These are phyloP conservation scores for Plutomurus gul DNA, from an alignment of 1,140 invertebrate species.

Conservation along the genomic window DNA sequence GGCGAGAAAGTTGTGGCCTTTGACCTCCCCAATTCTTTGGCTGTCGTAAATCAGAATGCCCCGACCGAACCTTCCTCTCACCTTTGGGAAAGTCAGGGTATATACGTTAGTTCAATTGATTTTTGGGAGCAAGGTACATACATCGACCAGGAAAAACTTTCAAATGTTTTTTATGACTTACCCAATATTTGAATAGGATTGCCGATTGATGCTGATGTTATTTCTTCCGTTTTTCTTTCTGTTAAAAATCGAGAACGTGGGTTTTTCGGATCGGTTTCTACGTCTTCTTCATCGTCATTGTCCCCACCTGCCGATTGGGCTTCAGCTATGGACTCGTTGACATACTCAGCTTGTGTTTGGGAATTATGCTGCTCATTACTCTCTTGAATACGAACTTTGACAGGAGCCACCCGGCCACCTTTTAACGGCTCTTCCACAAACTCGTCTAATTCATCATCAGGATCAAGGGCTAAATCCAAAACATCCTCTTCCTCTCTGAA, in stretches of 20 bases:
- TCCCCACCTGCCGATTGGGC: background rate
- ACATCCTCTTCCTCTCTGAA: conserved; percentile 35
- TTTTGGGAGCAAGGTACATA: background rate
- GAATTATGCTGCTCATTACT: background rate
- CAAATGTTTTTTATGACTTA: background rate
- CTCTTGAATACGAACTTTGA: conserved; percentile 30
- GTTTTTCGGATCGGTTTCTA: conserved; percentile 16
- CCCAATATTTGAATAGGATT: conserved; percentile 45
- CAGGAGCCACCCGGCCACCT: background rate
- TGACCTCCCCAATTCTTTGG: background rate
- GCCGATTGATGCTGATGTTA: background rate
- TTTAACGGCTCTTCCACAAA: background rate
- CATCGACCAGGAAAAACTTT: background rate
- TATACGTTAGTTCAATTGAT: background rate
- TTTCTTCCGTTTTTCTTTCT: conserved; percentile 45
- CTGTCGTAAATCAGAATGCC: background rate
- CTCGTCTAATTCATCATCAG: conserved; percentile 33
- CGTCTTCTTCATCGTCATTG: conserved; percentile 28
- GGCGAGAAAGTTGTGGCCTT: background rate
- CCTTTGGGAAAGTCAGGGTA: background rate
- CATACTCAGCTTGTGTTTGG: background rate
- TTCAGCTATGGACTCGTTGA: background rate
- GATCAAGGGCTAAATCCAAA: conserved; percentile 24
- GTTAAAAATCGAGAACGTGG: conserved; percentile 34
- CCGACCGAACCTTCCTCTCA: background rate